Evolutionary conservation across 2,888 invertebrate species (phyloP), one percentile per base, ranked within the genome.

Genomic region (Drosophila maculinotata): DNA sequence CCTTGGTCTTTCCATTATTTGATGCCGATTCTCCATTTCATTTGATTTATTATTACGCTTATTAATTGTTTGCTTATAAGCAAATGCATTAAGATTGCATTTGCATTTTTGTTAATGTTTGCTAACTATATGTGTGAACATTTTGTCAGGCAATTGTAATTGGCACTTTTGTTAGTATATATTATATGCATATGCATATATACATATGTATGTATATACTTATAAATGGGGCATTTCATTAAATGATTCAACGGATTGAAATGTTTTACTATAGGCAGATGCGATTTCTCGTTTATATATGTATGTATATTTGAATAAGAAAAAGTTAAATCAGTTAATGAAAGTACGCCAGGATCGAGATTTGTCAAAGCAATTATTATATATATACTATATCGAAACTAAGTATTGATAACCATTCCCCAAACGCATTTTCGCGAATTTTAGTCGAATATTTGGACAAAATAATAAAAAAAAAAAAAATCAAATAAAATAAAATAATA

Each of bases 91-190:
- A n/a, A n/a, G n/a, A n/a, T n/a, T n/a, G n/a, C n/a, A n/a, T n/a
- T n/a, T n/a, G n/a, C n/a, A n/a, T 42, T 26, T 15, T 10, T 33
- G 47, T 48, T 48, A 25, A 36, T 36, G 26, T 4, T 23, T 59
- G 54, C 69, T 54, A 60, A 36, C 33, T 47, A 31, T 48, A 17
- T 20, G 25, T 45, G 54, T 44, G 41, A 44, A 56, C 57, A 30
- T 47, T 38, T 56, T 38, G 39, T 82, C 72, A 80, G 84, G 80
- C 74, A 83, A 80, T 80, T 67, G 44, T 73, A 58, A 80, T 79
- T 79, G 84, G 84, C 79, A 79, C 79, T 63, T 83, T 57, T 49
- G 58, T 79, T 83, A 80, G 74, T 76, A 60, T 28, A 58, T 69
- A 52, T 26, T 57, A 48, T 57, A 41, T 42, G 20, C 20, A 20